Base-by-base conservation (phyloP, 64 coral and sea anemone genomes). In the Pocillopora damicornis region DNA sequence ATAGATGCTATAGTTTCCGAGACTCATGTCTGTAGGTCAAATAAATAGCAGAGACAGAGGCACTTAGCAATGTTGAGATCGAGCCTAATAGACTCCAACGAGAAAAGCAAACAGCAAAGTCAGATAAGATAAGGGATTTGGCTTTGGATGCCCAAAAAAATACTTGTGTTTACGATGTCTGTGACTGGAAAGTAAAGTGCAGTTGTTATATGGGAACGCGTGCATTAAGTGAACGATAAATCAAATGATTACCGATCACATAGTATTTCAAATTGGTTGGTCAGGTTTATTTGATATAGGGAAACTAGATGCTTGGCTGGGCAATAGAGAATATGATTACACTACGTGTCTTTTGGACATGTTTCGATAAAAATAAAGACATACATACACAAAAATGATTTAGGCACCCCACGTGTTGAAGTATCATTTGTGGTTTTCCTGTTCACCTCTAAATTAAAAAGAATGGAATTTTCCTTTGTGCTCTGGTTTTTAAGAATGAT, bases 91-190 rank as follows among this genome's bases (percentile, higher is more conserved):
- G 81, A 85, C 81, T 73, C 63, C 81, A 36, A 37, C 17, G 58
- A 85, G 35, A 85, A 85, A 85, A 85, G 81, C 81, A 85, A 85
- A 85, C 81, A 85, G 61, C 13, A 68, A 20, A 85, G 58, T 66
- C 51, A 85, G 81, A 85, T 85, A 85, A 85, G 81, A 85, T 85
- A 85, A 85, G 81, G 58, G 81, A 71, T 83, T 83, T 37, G 63
- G 62, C 63, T 56, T 67, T 67, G 16, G 17, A 67, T 56, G 17
- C 26, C 22, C 65, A 11, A 85, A 7, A 45, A 72, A 35, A 58
- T 51, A 13, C 63, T 17, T 72, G 57, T 72, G 20, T 73, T 42
- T 72, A 7, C 65, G 30, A 72, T 57, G 68, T 71, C 68, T 67
- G 81, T 58, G 1, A 66, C 20, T 65, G 22, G 17, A 22, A 57